Evolutionary conservation across 2,797 vertebrate genomes (phyloP).

Genomic region (Myotis pilosus): DNA sequence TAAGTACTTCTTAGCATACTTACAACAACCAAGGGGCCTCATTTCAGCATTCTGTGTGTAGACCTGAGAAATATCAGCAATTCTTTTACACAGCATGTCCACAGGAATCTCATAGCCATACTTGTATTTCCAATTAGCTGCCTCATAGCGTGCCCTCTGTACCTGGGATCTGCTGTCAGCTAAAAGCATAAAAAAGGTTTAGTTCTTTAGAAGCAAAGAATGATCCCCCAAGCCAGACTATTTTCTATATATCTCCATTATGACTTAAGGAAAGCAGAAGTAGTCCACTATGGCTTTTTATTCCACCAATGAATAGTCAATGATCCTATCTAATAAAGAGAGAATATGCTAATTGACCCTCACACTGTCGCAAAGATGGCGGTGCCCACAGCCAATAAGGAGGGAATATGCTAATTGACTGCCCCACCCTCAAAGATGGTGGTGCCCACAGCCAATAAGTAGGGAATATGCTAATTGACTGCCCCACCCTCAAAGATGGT

Average conservation of each 20-base stretch:
- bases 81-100: slow-evolving; percentile 98
- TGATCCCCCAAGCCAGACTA: slow-evolving; percentile 1
- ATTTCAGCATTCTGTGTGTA: slow-evolving; percentile 99
- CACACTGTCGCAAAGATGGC: no score
- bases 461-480: no score
- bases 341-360: no score
- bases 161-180: slow-evolving; percentile 98
- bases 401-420: no score
- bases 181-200: slow-evolving; percentile 73
- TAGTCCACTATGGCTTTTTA: neutral
- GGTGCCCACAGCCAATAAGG: no score
- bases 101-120: slow-evolving; percentile 98
- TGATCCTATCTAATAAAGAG: neutral
- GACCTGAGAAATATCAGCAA: slow-evolving; percentile 98
- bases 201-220: slow-evolving; percentile 37
- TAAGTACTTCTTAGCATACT: slow-evolving; percentile 79
- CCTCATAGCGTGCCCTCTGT: slow-evolving; percentile 96
- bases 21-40: slow-evolving; percentile 98
- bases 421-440: no score
- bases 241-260: neutral
- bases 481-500: no score
- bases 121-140: slow-evolving; percentile 99
- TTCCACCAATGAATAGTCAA: neutral
- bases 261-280: neutral
- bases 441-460: no score